Conservation (phyloP, 2,888 invertebrate species). For the Gandaritis pyraliata region DNA sequence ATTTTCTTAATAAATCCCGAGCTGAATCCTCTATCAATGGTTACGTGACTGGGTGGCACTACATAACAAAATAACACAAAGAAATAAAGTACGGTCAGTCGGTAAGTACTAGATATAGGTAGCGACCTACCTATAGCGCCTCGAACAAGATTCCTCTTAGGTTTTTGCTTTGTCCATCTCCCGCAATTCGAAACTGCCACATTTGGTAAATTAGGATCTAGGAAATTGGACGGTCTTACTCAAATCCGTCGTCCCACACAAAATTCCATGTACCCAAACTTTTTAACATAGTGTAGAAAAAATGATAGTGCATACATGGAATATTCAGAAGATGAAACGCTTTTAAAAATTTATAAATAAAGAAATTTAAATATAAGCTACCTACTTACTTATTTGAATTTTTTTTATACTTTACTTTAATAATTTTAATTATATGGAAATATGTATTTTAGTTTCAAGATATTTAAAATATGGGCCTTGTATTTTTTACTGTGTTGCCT, state of each 20-base stretch:
- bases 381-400: too few species aligned
- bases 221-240: conserved; percentile 8
- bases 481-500: too few species aligned
- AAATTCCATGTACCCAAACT: neutral
- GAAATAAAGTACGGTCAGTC: conserved; percentile 16
- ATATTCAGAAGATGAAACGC: too few species aligned
- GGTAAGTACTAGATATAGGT: too few species aligned
- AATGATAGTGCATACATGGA: too few species aligned
- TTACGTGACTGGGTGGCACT: conserved; percentile 5
- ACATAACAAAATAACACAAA: neutral
- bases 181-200: conserved; percentile 2
- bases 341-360: too few species aligned
- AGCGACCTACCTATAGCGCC: neutral
- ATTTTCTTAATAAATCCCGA: conserved; percentile 14
- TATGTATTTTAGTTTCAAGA: too few species aligned
- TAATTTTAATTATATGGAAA: too few species aligned
- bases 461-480: too few species aligned
- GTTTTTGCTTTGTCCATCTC: conserved; percentile 12
- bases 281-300: too few species aligned
- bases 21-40: conserved; percentile 1
- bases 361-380: too few species aligned
- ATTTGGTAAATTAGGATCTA: neutral
- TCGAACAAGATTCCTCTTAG: conserved; percentile 7
- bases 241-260: neutral
- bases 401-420: too few species aligned